phyloP scores from a whole-genome alignment of 2,888 invertebrate genomes.

The Scaptomyza flava region DNA sequence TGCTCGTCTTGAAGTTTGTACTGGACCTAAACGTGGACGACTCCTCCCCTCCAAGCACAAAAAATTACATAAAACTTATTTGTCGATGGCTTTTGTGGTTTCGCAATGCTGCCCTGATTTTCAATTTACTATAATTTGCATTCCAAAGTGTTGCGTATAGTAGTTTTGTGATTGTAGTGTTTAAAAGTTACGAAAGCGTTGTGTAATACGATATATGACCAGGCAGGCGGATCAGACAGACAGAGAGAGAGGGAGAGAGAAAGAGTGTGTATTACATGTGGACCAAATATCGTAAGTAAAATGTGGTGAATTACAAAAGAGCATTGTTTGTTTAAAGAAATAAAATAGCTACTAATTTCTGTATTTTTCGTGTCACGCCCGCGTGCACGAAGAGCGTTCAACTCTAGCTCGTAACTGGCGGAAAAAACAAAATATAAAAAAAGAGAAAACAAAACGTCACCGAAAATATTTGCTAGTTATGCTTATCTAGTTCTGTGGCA shows the following conservation, averaged over 20 bases:
- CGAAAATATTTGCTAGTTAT: conserved; percentile 47
- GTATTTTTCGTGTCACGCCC: not conserved
- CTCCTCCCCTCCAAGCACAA: conserved; percentile 14
- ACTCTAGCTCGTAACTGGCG: conserved; percentile 7
- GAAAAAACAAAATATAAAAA: not conserved
- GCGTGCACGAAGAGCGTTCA: conserved; percentile 2
- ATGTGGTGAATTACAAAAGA: too few species aligned
- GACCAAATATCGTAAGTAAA: too few species aligned
- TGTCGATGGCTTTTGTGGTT: conserved; percentile 65
- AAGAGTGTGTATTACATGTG: too few species aligned
- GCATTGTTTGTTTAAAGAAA: too few species aligned
- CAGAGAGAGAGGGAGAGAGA: not conserved
- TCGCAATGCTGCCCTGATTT: conserved; percentile 58
- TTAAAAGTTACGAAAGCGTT: conserved; percentile 38
- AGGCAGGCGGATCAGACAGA: conserved; percentile 30
- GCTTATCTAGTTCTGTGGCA: conserved; percentile 68
- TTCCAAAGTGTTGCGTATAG: conserved; percentile 58
- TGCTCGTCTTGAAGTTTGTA: conserved; percentile 67
- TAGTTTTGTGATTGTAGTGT: conserved; percentile 35
- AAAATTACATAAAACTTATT: conserved; percentile 55
- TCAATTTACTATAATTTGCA: conserved; percentile 76
- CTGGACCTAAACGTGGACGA: conserved; percentile 38
- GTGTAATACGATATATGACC: conserved; percentile 57
- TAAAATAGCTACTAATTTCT: not conserved
- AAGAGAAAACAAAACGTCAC: conserved; percentile 18